Percentiles rank a stretch among this genome's conserved stretches.
These are phyloP conservation scores for Trichonephila inaurata DNA, from an alignment of 1,140 invertebrate genomes.

Conservation along the genomic window DNA sequence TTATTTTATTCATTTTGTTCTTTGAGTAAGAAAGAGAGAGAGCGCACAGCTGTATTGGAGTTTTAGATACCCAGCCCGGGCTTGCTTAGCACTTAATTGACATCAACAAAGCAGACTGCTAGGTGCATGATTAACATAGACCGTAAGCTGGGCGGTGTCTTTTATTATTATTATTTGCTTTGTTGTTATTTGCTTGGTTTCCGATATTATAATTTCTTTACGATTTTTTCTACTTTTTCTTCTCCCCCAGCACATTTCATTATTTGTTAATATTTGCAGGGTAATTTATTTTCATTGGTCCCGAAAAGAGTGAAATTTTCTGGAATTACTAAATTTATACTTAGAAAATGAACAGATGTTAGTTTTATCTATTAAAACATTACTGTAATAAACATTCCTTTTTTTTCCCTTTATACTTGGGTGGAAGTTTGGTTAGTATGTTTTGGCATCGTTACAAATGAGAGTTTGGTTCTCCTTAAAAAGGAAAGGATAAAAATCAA, in stretches of 20 bases:
- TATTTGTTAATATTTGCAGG: background rate
- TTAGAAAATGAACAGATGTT: too few relatives aligned
- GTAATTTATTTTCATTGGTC: background rate
- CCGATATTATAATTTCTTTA: conserved; percentile 44
- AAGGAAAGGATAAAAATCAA: too few relatives aligned
- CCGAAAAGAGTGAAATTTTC: background rate
- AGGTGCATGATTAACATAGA: conserved; percentile 69
- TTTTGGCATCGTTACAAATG: background rate
- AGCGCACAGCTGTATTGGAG: conserved; percentile 72
- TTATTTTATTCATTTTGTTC: conserved; percentile 74
- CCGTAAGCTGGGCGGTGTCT: background rate
- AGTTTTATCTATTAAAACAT: too few relatives aligned
- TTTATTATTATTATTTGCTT: background rate
- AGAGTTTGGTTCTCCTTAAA: too few relatives aligned
- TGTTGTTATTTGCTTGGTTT: conserved; percentile 9
- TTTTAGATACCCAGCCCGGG: conserved; percentile 67
- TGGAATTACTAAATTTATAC: background rate
- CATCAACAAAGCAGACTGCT: conserved; percentile 64
- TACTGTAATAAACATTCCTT: background rate
- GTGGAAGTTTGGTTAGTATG: background rate
- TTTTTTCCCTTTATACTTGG: background rate
- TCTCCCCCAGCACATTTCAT: background rate
- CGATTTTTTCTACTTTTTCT: conserved; percentile 24
- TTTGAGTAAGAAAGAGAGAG: conserved; percentile 23
- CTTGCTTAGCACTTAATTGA: conserved; percentile 76